Base-by-base conservation (phyloP, 1,140 invertebrate genomes). In the Thereuonema tuberculata region DNA sequence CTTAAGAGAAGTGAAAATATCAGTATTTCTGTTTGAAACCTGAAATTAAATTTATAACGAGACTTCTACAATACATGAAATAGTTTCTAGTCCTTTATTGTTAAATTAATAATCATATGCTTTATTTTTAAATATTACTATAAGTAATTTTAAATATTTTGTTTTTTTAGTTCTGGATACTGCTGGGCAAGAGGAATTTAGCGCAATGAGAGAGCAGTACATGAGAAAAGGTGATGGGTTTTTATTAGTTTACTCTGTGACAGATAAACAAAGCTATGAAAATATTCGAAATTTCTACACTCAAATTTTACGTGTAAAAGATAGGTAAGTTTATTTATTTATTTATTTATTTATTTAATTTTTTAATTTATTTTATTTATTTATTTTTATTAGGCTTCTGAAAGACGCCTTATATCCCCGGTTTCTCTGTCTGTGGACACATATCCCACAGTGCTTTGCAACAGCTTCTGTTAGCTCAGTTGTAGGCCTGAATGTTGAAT, bases 151-250 rank as follows among this genome's bases (percentile, higher is more conserved):
- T 58, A 56, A 23, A 15, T 43, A 53, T 62, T 59, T 59, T 56
- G 57, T 53, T 24, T 72, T 77, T 74, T 50, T 68, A 87, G 87
- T 95, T 25, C 74, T 94, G 58, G 90, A 94, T 70, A 95, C 91
- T 29, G 91, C 90, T 31, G 91, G 90, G 2, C 91, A 94, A 75
- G 91, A 93, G 69, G 90, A 94, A 77, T 94, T 93, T 73, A 88
- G 86, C 70, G 89, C 89, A 15, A 93, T 93, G 89, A 76, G 90
- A 63, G 91, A 95, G 74, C 91, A 94, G 74, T 94, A 94, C 70
- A 92, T 94, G 87, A 77, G 90, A 63, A 92, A 93, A 76, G 91
- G 91, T 25, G 89, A 94, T 74, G 91, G 91, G n/a, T 95, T 94
- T 76, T 78, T 95, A 23, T 77, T 91, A 28, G 87, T 93, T 56